These are phyloP conservation scores for Myopa testacea DNA, from an alignment of 2,888 invertebrate genomes.

Conservation along the genomic window DNA sequence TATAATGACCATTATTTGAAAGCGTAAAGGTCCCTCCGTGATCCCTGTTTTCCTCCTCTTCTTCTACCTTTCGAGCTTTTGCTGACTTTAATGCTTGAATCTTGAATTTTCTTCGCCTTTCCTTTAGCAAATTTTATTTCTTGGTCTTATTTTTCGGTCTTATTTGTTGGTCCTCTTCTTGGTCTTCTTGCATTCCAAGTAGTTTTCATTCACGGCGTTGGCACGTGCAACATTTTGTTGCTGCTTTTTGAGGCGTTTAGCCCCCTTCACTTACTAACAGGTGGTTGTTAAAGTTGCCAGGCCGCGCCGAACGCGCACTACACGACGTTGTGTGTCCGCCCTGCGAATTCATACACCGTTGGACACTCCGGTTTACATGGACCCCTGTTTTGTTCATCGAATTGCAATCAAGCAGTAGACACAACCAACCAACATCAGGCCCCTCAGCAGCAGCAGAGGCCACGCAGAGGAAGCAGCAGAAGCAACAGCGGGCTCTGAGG, in stretches of 20 bases:
- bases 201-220: slow-evolving; percentile 13
- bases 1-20: slow-evolving; percentile 1
- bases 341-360: too few species aligned
- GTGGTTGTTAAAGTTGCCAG: slow-evolving; percentile 17
- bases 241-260: neutral
- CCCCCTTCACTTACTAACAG: slow-evolving; percentile 14
- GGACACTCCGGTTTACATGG: too few species aligned
- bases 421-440: too few species aligned
- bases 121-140: neutral
- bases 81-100: too few species aligned
- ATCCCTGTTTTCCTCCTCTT: too few species aligned
- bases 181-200: slow-evolving; percentile 6
- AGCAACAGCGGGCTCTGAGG: neutral
- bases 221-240: slow-evolving; percentile 19
- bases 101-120: too few species aligned
- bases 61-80: too few species aligned
- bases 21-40: neutral
- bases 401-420: too few species aligned
- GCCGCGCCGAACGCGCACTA: neutral
- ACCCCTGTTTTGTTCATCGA: too few species aligned
- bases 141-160: neutral
- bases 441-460: neutral
- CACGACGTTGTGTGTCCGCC: neutral
- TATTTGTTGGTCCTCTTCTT: neutral
- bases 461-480: neutral